A percentile compares a stretch with the other conserved stretches of the same genome.
Evolutionary conservation across 1,140 invertebrate genomes (phyloP).

Genomic region (Neodiprion pinetum): DNA sequence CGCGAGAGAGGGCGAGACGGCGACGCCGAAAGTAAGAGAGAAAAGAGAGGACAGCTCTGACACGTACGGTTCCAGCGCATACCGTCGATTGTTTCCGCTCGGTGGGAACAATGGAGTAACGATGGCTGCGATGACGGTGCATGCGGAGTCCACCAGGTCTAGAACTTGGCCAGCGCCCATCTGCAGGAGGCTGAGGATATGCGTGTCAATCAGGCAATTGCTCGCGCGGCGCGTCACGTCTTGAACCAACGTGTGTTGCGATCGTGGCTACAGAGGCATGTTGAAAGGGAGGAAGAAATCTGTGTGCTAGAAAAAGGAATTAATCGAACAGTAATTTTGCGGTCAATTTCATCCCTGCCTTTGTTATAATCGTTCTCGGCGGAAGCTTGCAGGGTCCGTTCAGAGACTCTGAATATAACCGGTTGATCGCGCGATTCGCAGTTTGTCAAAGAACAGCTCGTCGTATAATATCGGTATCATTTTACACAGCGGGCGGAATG

Average conservation of each 20-base stretch:
- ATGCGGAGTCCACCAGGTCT: not conserved
- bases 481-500: not conserved
- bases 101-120: slow-evolving; percentile 28
- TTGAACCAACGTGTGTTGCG: slow-evolving; percentile 10
- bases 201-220: slow-evolving; percentile 38
- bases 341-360: not conserved
- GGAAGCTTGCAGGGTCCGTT: not conserved
- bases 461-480: too few relatives aligned
- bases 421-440: too few relatives aligned
- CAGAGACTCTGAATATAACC: too few relatives aligned
- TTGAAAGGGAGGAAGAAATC: not conserved
- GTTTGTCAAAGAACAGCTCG: too few relatives aligned
- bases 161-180: not conserved
- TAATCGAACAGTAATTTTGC: not conserved
- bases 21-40: slow-evolving; percentile 9
- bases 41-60: slow-evolving; percentile 24
- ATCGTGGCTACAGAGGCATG: too few relatives aligned
- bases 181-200: slow-evolving; percentile 28
- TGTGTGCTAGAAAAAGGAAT: not conserved
- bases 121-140: slow-evolving; percentile 21
- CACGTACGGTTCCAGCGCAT: slow-evolving; percentile 31
- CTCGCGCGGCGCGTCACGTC: slow-evolving; percentile 26
- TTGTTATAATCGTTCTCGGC: not conserved
- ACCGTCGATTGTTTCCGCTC: slow-evolving; percentile 30
- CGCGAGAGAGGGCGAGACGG: not conserved